Evolutionary conservation across 1,140 invertebrate genomes (phyloP), one percentile per base, ranked within the genome.

Genomic region (Drosophila novamexicana): DNA sequence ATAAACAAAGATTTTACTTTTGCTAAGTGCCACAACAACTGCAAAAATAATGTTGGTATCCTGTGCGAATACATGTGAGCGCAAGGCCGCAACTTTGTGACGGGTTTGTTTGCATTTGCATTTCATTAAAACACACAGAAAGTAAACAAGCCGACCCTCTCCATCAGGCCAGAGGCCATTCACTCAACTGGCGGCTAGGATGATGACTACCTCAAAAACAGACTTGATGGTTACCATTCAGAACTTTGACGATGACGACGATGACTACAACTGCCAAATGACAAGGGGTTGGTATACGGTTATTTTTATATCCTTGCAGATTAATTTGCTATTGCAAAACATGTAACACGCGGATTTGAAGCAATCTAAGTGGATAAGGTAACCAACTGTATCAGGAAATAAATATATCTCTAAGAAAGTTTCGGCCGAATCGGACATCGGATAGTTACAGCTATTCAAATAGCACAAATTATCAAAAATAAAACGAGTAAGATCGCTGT

Each of bases 121-220:
- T 89, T 88, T 90, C 84, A 89, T 84, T 89, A 88, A 89, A 84
- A 88, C 77, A 89, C 68, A 80, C 74, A 69, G 16, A 45, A 70
- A 77, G 77, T 79, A 86, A 79, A 79, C 79, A 88, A 71, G 76
- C 62, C 64, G 63, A 63, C 66, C 69, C 65, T 18, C n/a, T 6
- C 22, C 22, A 29, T 29, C 22, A 29, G 22, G 42, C 40, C 50
- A 22, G 40, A 78, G 62, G 64, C 65, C 68, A 75, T 58, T 78
- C 69, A 69, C 47, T 66, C 56, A 40, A 29, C 53, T 47, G 49
- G 52, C 32, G 39, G 22, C 32, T 14, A 66, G 52, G 63, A 61
- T 49, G 59, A 56, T 29, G 54, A 72, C 47, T 59, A 45, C 40
- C 53, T 37, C 16, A 49, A 49, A 56, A 78, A 77, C 32, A 58